Evolutionary conservation across 2,113 vertebrate species (phyloP).

Genomic region (Tamias sibiricus): DNA sequence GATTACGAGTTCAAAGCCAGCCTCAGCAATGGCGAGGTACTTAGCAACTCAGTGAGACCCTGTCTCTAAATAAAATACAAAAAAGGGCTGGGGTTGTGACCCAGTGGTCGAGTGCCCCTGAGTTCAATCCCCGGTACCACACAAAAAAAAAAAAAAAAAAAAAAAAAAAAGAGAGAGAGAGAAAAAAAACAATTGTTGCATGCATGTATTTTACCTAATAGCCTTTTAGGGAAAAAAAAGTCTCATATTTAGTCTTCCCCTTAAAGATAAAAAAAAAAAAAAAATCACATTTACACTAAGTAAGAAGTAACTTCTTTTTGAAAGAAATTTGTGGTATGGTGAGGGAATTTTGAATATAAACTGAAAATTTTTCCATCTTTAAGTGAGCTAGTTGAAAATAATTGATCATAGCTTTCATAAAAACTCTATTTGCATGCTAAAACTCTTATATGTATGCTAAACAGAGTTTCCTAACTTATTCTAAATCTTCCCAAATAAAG

Average conservation of each 20-base stretch:
- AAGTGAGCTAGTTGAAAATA: not conserved
- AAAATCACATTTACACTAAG: not conserved
- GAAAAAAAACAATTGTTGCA: not conserved
- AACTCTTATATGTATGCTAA: not conserved
- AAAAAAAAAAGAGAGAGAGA: too few species aligned
- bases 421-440: too few species aligned
- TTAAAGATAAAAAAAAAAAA: not conserved
- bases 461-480: not conserved
- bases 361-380: not conserved
- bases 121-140: too few species aligned
- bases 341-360: constrained; percentile 27
- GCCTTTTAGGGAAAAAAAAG: not conserved
- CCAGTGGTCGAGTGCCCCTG: too few species aligned
- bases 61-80: too few species aligned
- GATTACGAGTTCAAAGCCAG: too few species aligned
- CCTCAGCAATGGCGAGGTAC: too few species aligned
- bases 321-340: not conserved
- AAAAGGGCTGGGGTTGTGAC: too few species aligned
- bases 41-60: too few species aligned
- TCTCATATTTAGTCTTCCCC: not conserved
- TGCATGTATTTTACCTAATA: not conserved
- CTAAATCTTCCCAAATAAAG: not conserved
- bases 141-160: too few species aligned
- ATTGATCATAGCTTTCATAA: not conserved
- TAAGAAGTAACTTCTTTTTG: not conserved